Evolutionary conservation across 2,797 vertebrate species (phyloP), one percentile per base, ranked within the genome.

Genomic region (Halcyon leucocephala): DNA sequence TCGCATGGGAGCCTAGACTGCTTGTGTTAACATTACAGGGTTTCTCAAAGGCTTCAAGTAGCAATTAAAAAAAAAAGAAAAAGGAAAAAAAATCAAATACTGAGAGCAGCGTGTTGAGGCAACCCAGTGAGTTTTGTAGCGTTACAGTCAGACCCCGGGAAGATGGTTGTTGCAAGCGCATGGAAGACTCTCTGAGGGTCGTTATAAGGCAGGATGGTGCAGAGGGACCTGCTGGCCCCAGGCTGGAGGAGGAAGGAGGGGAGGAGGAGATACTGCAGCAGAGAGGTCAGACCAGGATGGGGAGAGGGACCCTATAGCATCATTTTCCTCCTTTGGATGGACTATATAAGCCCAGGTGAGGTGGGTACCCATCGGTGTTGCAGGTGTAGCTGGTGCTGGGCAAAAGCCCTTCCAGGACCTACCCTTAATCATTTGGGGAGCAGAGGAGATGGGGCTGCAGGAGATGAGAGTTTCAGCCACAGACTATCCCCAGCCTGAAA

Each of bases 51-150:
- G 69, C 57, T 52, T 60, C 1, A 7, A 64, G 41, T 31, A 85
- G 48, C 1, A 3, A 55, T 72, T 58, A 89, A 86, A 35, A 69
- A 29, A 67, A 78, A 22, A 16, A 22, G 3, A 22, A 64, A 86
- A 83, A n/a, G 51, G 22, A 55, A 7, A 48, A 54, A 62, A 67
- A 71, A 18, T 1, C 20, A 81, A 79, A 21, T 18, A 73, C 2
- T 0, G 25, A 60, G 41, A 66, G 29, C 51, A 85, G 7, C 0
- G 0, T 9, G 14, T 17, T 55, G 37, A 76, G 44, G 76, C 58
- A 91, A 93, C 7, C 16, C 0, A 0, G 48, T 25, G 73, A 48
- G 39, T 22, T 84, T 74, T 84, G 57, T 11, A 71, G 72, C 18
- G 9, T 69, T 76, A 4, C 14, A 4, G 41, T 35, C 39, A 48